Evolutionary conservation across 2,888 invertebrate genomes (phyloP).

Genomic region (Alentia gelatinosa): DNA sequence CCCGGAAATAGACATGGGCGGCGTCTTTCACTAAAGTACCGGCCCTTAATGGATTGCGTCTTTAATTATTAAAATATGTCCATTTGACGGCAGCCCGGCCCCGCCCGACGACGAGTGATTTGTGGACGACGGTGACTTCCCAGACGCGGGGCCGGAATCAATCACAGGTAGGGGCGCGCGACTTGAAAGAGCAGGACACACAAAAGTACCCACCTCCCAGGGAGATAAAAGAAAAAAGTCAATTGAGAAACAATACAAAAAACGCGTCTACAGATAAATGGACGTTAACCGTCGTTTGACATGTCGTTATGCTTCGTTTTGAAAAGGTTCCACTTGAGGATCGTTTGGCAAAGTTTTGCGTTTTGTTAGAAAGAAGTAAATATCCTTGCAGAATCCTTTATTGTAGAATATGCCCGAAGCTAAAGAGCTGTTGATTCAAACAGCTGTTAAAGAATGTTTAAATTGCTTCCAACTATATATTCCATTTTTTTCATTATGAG

Average conservation of each 20-base stretch:
- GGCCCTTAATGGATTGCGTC: constrained; percentile 46
- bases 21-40: constrained; percentile 51
- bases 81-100: constrained; percentile 4
- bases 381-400: no score
- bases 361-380: background rate
- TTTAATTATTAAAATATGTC: constrained; percentile 49
- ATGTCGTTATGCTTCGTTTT: background rate
- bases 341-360: background rate
- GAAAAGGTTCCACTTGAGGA: background rate
- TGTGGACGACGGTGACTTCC: constrained; percentile 10
- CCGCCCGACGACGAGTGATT: constrained; percentile 2
- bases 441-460: no score
- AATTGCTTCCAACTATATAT: no score
- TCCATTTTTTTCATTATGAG: no score
- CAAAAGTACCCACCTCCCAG: background rate
- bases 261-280: background rate
- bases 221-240: background rate
- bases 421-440: no score
- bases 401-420: no score
- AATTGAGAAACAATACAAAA: background rate
- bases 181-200: constrained; percentile 33
- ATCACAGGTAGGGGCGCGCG: constrained; percentile 28
- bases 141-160: constrained; percentile 31
- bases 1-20: constrained; percentile 47
- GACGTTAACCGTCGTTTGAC: background rate